Evolutionary conservation across 2,888 invertebrate genomes (phyloP).

Genomic region (Hemicrepidius hirtus): DNA sequence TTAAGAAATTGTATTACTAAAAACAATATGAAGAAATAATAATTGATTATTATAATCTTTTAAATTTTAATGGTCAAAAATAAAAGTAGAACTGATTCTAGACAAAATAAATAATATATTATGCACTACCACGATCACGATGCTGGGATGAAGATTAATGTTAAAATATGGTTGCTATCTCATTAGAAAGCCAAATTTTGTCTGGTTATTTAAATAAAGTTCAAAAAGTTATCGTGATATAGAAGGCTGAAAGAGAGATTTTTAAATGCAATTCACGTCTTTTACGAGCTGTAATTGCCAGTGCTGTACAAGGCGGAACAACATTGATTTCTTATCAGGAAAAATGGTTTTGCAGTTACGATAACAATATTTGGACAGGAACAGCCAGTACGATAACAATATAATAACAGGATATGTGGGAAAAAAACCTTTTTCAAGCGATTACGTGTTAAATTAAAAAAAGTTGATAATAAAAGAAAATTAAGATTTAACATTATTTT

Average conservation of each 20-base stretch:
- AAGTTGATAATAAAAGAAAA: too few species aligned
- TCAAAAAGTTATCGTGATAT: not conserved
- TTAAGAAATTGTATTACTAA: too few species aligned
- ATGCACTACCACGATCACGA: not conserved
- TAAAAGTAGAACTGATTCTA: too few species aligned
- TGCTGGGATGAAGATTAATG: not conserved
- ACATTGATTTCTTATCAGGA: slow-evolving; percentile 35
- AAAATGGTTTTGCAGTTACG: slow-evolving; percentile 38
- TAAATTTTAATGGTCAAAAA: too few species aligned
- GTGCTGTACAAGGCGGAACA: slow-evolving; percentile 7
- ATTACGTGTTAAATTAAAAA: not conserved
- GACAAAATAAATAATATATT: not conserved
- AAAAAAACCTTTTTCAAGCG: not conserved
- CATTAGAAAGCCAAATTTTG: slow-evolving; percentile 5
- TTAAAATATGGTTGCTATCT: not conserved
- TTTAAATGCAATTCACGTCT: not conserved
- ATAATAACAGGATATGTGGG: slow-evolving; percentile 26
- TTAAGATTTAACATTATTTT: too few species aligned
- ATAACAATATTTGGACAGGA: slow-evolving; percentile 45
- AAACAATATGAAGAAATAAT: too few species aligned
- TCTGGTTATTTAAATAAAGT: not conserved
- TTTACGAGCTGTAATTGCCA: not conserved
- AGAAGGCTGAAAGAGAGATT: not conserved
- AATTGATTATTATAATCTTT: too few species aligned
- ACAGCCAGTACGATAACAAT: slow-evolving; percentile 29